Evolutionary conservation across 1,140 invertebrate species (phyloP), one percentile per base, ranked within the genome.

Genomic region (Euborellia annulipes): DNA sequence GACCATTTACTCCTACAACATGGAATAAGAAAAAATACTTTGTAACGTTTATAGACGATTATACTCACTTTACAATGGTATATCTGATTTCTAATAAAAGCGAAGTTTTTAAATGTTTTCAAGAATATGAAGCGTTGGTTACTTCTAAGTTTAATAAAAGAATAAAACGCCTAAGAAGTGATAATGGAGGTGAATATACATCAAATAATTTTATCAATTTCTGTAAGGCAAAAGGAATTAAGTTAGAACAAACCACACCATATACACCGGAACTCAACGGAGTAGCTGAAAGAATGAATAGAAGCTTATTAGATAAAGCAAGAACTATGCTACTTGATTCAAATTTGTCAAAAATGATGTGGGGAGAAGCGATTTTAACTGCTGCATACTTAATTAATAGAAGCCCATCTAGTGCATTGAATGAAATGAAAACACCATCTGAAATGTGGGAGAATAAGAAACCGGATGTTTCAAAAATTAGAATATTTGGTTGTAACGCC

Each of bases 1-100:
- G 58, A 36, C 58, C 56, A 19, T 58, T 64, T 21, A 52, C 47
- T 36, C 56, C 55, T 43, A 14, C 36, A 21, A 55, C 57, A 7
- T 47, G 36, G 30, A 52, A 62, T 41, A 52, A 54, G 19, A 42
- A 53, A 19, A 56, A 50, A 23, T 65, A 64, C 50, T 61, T 63
- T 53, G 48, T 62, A 17, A 56, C 56, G 17, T 61, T 62, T 36
- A 56, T 57, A 36, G 62, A 65, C 51, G 58, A 65, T 52, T 65
- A 41, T 49, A 60, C 57, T n/a, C 52, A 57, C 51, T 62, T 59
- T 50, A 44, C 40, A 8, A 42, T 54, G n/a, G 50, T 61, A 7
- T 62, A 57, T 46, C 38, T 62, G 3, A 56, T 62, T 13, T 52
- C 55, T 41, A 47, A 47, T 34, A 61, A 63, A 49, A 39, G 40